These are phyloP conservation scores for Parnassius apollo DNA, from an alignment of 2,888 invertebrate genomes.

Conservation along the genomic window DNA sequence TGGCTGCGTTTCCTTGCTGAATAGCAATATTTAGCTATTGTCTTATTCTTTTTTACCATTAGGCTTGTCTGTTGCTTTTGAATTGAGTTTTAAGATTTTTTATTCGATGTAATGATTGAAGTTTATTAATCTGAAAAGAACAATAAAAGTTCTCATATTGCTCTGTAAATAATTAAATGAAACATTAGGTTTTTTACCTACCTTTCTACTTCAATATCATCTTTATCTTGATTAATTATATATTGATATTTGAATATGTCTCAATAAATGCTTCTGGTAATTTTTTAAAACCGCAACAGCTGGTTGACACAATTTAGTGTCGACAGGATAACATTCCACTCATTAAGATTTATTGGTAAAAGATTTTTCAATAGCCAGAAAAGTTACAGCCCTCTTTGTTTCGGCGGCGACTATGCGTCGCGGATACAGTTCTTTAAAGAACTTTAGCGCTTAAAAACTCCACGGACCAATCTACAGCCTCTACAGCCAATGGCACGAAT, in stretches of 20 bases:
- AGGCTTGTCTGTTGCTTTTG: constrained; percentile 28
- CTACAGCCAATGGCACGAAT: too few relatives aligned
- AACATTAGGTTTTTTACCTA: constrained; percentile 31
- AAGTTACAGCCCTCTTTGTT: too few relatives aligned
- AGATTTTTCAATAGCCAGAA: neutral
- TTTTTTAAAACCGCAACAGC: constrained; percentile 53
- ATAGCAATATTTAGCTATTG: too few relatives aligned
- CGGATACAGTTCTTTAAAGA: too few relatives aligned
- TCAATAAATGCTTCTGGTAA: constrained; percentile 67
- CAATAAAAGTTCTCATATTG: neutral
- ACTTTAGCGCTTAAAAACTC: too few relatives aligned
- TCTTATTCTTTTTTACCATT: too few relatives aligned
- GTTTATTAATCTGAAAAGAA: constrained; percentile 57
- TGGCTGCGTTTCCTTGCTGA: too few relatives aligned
- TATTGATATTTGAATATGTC: constrained; percentile 62
- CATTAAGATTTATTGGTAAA: constrained; percentile 26
- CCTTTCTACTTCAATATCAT: constrained; percentile 64
- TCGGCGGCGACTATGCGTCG: too few relatives aligned
- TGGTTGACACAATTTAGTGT: constrained; percentile 55
- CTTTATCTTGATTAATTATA: constrained; percentile 44
- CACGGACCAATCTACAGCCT: too few relatives aligned
- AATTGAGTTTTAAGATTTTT: constrained; percentile 43
- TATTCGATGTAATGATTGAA: constrained; percentile 49
- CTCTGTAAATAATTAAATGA: neutral
- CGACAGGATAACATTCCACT: constrained; percentile 68